Evolutionary conservation across 2,113 vertebrate species (phyloP).

Genomic region (Megaleporinus macrocephalus): DNA sequence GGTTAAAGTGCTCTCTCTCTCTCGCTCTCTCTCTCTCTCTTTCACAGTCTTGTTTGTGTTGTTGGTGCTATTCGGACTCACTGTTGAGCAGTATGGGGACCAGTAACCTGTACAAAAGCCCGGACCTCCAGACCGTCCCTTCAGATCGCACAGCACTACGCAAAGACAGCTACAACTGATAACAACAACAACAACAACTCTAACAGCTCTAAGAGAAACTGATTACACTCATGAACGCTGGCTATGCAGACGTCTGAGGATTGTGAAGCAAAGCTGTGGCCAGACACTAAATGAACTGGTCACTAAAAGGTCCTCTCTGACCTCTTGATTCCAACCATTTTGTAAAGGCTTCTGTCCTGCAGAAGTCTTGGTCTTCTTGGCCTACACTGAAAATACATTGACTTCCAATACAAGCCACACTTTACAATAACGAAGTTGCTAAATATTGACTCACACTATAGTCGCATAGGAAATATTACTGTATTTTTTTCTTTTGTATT

Average conservation of each 20-base stretch:
- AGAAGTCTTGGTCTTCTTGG: no score
- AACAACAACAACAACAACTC: no score
- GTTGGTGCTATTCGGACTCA: slow-evolving; percentile 50
- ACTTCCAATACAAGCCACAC: no score
- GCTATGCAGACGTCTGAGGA: background rate
- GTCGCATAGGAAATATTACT: background rate
- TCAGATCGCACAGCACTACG: slow-evolving; percentile 34
- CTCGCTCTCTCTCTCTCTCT: slow-evolving; percentile 9
- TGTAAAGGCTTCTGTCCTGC: no score
- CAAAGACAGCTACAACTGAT: slow-evolving; percentile 55
- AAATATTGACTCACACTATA: background rate
- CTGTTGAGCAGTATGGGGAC: slow-evolving; percentile 40
- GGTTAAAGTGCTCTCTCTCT: background rate
- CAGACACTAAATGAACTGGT: no score
- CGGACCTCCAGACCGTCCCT: slow-evolving; percentile 45
- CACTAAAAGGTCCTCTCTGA: no score
- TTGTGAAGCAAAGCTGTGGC: background rate
- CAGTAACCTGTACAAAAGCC: slow-evolving; percentile 47
- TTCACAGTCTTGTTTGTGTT: slow-evolving; percentile 53
- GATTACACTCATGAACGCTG: background rate
- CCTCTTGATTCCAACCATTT: no score
- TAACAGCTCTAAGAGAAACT: no score
- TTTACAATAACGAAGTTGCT: no score
- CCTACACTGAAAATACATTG: no score
- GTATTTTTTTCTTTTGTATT: background rate